Base-by-base conservation (phyloP, 2,113 vertebrate genomes). In the Chunga burmeisteri region DNA sequence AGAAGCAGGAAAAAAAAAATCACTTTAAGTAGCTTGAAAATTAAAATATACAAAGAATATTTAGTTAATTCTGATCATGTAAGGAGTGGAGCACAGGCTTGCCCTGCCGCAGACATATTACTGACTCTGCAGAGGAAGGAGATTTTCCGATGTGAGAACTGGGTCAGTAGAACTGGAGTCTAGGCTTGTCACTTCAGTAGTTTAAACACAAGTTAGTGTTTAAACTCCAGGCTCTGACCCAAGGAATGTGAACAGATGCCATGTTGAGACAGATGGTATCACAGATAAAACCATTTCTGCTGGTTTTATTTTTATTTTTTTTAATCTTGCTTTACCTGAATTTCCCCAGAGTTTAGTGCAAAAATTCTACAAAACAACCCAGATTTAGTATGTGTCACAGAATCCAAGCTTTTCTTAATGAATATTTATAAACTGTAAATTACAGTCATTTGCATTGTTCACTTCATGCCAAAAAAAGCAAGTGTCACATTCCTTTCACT, bases 351-450 rank as follows among this genome's bases (percentile, higher is more conserved):
- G 26, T 71, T 63, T 47, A 32, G 44, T 84, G 52, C 23, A 77
- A 93, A 91, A 86, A 77, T 20, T 66, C 63, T 88, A 49, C 58
- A 70, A 61, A 86, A 72, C 53, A 92, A 34, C 23, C 38, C 58
- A 71, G 7, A 65, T 90, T 30, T 68, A 71, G 15, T 3, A 32
- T 34, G 55, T 85, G 65, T 40, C 75, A 92, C 55, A 73, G 77
- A 89, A 79, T 52, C 26, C 2, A 75, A 79, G 70, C 68, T 91
- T 66, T 71, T 81, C 61, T 32, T 72, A n/a, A 26, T 95, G 22
- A 79, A 94, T 94, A 96, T 87, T 84, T 91, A 91, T 11, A 40
- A 84, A 12, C 61, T 67, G 68, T 32, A 81, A 91, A 95, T 93
- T 81, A 93, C 27, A 96, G 38, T 71, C 16, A 44, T 75, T 93